phyloP scores from a whole-genome alignment of 1,140 invertebrate genomes.

The Adoxophyes honmai region DNA sequence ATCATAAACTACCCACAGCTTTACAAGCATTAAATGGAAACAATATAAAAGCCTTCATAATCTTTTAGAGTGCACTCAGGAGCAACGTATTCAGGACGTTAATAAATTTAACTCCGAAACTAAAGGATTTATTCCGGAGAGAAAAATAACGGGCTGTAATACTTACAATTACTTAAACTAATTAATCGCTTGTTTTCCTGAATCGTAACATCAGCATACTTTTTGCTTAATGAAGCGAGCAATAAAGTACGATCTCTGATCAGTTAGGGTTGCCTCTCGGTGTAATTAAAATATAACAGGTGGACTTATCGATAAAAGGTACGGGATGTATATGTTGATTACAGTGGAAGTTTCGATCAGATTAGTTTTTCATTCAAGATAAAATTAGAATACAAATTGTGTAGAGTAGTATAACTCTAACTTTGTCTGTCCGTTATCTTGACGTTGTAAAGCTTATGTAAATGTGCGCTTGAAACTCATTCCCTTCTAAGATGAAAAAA shows the following conservation, averaged over 20 bases:
- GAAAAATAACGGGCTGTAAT: constrained; percentile 42
- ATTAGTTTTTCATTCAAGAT: no score
- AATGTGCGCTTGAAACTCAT: no score
- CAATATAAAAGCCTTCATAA: not conserved
- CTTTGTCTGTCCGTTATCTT: no score
- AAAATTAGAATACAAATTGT: no score
- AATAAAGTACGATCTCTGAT: constrained; percentile 46
- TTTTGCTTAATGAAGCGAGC: constrained; percentile 60
- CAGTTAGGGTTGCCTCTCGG: constrained; percentile 35
- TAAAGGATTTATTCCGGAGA: constrained; percentile 53
- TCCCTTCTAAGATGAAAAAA: no score
- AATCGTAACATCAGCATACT: constrained; percentile 62
- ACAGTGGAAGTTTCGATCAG: no score
- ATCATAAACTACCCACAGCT: not conserved
- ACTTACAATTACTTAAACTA: constrained; percentile 65
- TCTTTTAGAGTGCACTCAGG: not conserved
- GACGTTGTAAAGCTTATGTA: no score
- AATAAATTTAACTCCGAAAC: constrained; percentile 41
- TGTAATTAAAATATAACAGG: constrained; percentile 8
- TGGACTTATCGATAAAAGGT: no score
- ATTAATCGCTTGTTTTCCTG: constrained; percentile 63
- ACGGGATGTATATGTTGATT: no score
- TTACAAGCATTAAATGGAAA: no score
- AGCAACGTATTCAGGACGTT: constrained; percentile 27
- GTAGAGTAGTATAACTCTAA: no score